Conservation (phyloP, 2,113 vertebrate genomes). For the Melospiza melodia region DNA sequence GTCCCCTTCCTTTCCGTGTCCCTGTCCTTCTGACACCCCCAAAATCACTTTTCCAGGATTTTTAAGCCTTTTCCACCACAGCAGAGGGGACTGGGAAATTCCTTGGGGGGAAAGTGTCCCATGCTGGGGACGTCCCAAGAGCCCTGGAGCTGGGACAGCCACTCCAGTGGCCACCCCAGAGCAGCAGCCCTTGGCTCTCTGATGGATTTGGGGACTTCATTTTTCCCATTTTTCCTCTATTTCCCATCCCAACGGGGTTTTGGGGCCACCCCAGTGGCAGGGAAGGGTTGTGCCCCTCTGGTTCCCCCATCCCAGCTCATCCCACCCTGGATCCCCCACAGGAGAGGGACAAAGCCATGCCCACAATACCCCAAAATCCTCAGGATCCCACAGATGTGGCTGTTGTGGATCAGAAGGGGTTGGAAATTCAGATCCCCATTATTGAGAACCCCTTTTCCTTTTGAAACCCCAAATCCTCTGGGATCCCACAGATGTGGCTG, state of each 20-base stretch:
- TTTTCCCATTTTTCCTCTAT: background rate
- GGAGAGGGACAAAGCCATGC: background rate
- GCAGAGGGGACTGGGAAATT: background rate
- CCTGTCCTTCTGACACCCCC: background rate
- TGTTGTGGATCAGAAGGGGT: no score
- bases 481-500: background rate
- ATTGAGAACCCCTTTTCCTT: no score
- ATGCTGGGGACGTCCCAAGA: background rate
- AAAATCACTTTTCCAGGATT: background rate
- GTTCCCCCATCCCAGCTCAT: background rate
- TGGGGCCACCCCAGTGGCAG: background rate
- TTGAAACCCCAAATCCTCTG: no score
- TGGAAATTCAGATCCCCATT: no score
- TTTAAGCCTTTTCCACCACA: background rate
- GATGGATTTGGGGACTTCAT: accelerated
- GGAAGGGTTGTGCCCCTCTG: background rate
- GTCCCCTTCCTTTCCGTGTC: background rate
- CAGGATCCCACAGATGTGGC: background rate
- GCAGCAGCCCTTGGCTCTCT: background rate
- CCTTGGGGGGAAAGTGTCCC: background rate
- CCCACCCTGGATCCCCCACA: accelerated
- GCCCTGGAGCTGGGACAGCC: background rate
- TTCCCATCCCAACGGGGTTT: background rate
- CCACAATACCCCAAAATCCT: background rate
- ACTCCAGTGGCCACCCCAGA: background rate